Evolutionary conservation across 2,113 vertebrate genomes (phyloP).

Genomic region (Cynoglossus semilaevis): DNA sequence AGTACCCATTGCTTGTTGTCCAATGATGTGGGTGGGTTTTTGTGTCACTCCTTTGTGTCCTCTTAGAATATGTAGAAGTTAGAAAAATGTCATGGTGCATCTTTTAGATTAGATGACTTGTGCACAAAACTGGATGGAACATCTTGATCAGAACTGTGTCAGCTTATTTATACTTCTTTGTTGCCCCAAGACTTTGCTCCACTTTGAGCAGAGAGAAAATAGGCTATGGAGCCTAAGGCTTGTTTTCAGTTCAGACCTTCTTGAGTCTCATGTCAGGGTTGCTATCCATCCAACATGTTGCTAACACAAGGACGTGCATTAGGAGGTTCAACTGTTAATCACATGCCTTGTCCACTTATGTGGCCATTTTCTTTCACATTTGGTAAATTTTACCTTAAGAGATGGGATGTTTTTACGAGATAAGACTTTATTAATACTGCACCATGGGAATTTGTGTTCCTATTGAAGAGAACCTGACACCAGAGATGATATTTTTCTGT

Average conservation of each 20-base stretch:
- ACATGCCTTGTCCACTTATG: too few relatives aligned
- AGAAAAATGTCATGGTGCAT: background rate
- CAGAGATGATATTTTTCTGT: too few relatives aligned
- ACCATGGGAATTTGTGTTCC: too few relatives aligned
- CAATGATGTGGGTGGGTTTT: conserved; percentile 36
- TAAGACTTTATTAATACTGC: too few relatives aligned
- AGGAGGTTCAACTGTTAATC: too few relatives aligned
- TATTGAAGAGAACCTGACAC: too few relatives aligned
- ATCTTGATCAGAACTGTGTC: conserved; percentile 42
- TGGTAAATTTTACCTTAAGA: too few relatives aligned
- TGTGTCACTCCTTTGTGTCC: conserved; percentile 3
- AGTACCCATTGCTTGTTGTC: conserved; percentile 22
- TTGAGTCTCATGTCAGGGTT: conserved; percentile 20
- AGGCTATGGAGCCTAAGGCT: conserved; percentile 52
- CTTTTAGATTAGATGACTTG: conserved; percentile 6
- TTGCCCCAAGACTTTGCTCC: conserved; percentile 61
- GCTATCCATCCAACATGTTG: too few relatives aligned
- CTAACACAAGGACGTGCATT: too few relatives aligned
- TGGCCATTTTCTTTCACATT: too few relatives aligned
- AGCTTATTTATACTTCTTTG: conserved; percentile 46
- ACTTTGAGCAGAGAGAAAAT: conserved; percentile 61
- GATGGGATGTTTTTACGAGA: too few relatives aligned
- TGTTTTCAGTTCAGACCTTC: conserved; percentile 47
- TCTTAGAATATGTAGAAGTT: background rate
- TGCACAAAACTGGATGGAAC: conserved; percentile 14